phyloP scores from a whole-genome alignment of 2,113 vertebrate genomes.

The Barbus barbus region DNA sequence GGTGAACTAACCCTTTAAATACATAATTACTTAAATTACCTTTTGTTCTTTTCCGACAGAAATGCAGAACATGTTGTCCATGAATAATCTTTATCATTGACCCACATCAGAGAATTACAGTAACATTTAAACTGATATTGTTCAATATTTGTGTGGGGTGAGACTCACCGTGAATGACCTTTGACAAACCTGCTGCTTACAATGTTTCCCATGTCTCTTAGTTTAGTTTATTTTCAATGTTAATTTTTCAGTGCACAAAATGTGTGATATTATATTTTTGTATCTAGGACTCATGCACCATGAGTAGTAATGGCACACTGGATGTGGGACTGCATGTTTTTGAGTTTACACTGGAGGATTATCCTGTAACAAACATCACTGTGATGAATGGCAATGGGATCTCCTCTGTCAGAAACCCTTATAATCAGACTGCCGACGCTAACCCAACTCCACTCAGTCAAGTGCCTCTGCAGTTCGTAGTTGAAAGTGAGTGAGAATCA shows the following conservation, averaged over 20 bases:
- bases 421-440: neutral
- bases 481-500: conserved; percentile 67
- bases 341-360: conserved; percentile 67
- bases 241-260: neutral
- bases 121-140: neutral
- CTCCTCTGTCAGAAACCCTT: accelerated
- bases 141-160: neutral
- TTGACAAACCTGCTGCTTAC: no score
- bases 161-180: neutral
- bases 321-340: conserved; percentile 61
- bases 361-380: conserved; percentile 55
- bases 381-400: conserved; percentile 61
- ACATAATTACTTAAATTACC: no score
- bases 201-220: neutral
- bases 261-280: neutral
- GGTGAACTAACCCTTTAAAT: no score
- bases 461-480: conserved; percentile 65
- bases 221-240: neutral
- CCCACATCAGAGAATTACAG: neutral
- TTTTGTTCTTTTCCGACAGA: neutral
- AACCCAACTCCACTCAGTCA: conserved; percentile 57
- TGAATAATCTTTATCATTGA: neutral
- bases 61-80: neutral
- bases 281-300: conserved; percentile 56
- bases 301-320: conserved; percentile 40